A percentile compares a stretch with the other conserved stretches of the same genome.
phyloP scores from a whole-genome alignment of 2,888 invertebrate genomes.

The Vanessa cardui region DNA sequence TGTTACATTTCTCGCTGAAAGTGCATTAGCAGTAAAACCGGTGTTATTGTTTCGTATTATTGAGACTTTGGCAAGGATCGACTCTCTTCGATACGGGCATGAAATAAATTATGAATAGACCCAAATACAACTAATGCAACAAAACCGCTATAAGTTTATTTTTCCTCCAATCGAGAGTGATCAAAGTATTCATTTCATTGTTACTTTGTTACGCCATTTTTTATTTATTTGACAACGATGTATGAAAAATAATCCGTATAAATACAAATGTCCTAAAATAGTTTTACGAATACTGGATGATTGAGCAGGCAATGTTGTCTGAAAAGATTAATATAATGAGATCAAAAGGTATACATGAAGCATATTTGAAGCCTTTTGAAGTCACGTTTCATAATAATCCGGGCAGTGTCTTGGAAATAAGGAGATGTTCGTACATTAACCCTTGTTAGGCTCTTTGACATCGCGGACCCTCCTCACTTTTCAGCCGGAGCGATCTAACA shows the following conservation, averaged over 20 bases:
- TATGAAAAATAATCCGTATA: no score
- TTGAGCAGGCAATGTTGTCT: conserved; percentile 15
- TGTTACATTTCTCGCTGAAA: conserved; percentile 20
- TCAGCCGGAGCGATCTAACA: conserved; percentile 51
- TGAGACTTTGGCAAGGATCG: conserved; percentile 9
- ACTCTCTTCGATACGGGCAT: background rate
- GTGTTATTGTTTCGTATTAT: conserved; percentile 10
- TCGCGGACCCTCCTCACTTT: conserved; percentile 68
- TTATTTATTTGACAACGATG: no score
- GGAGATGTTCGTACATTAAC: conserved; percentile 63
- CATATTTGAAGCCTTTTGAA: conserved; percentile 46
- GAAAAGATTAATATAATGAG: conserved; percentile 34
- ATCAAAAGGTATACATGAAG: conserved; percentile 36
- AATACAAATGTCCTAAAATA: background rate
- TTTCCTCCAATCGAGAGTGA: no score
- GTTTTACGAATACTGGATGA: conserved; percentile 3
- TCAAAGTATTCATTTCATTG: no score
- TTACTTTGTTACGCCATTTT: no score
- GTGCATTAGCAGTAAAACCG: conserved; percentile 19
- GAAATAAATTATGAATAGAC: conserved; percentile 12
- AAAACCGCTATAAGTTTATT: background rate
- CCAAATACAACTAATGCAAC: background rate
- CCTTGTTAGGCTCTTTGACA: conserved; percentile 69
- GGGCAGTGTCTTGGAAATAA: conserved; percentile 57
- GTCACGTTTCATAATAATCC: conserved; percentile 55